Base-by-base conservation (phyloP, 2,888 invertebrate genomes). In the Perizoma flavofasciatum region DNA sequence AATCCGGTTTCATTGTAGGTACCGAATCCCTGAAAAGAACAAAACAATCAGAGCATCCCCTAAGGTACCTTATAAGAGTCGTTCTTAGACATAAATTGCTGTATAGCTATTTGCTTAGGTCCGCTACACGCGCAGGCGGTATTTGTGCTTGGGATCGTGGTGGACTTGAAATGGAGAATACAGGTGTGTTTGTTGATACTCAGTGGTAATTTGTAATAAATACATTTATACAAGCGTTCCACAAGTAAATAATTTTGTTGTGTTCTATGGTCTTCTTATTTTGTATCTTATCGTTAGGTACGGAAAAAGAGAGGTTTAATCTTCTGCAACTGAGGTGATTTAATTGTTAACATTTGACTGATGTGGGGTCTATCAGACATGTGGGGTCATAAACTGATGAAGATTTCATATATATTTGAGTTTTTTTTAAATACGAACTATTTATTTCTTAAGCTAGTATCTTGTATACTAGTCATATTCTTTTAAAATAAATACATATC, bases 21-120 rank as follows among this genome's bases (percentile, higher is more conserved):
- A 50, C 7, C 32, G 32, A 44, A 49, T 22, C 53, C 48, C 40
- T 37, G 54, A 61, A 60, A 60, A 58, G 56, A 56, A 57, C 54
- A 61, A 55, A 52, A 60, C 57, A 60, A 58, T 63, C 49, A 55
- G 47, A 54, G 54, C 55, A 43, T 44, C 44, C 61, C 61, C 51
- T 9, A 41, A 52, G 62, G 55, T 46, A 37, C 48, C 51, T 40
- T 45, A 45, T 22, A 55, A 49, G 55, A 49, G 51, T 48, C 44
- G 44, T 51, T 47, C 45, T 41, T 49, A 55, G 51, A 63, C 54
- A 49, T 62, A 63, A 61, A 66, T 61, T 53, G 66, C 58, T 61
- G 45, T 62, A 52, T 49, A 48, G 63, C 53, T 66, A 41, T 69
- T 69, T 67, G 59, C 62, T 69, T 67, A 69, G 69, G 67, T 55